Base-by-base conservation (phyloP, 2,888 invertebrate species). In the Habrosyne pyritoides region DNA sequence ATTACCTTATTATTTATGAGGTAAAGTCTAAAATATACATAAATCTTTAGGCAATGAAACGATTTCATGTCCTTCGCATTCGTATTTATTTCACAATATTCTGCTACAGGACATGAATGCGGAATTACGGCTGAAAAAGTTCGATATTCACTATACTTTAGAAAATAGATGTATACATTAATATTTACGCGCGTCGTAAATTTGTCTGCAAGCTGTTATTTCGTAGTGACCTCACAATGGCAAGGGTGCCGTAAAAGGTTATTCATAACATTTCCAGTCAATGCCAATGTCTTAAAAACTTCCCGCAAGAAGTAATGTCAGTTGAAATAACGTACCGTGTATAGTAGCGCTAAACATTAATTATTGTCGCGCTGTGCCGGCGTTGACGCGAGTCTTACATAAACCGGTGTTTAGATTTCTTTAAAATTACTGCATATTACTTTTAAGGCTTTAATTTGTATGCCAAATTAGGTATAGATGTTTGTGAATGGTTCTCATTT, bases 241-340 rank as follows among this genome's bases (percentile, higher is more conserved):
- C 30, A 47, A 60, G 56, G 53, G 52, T 56, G 47, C 53, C 51
- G 61, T 68, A 66, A 66, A 67, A 58, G 51, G 60, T 7, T 18
- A 18, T 42, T 42, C 7, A 42, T 57, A 56, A 61, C 69, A 71
- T 68, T 65, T 67, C 62, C 52, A 58, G 62, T 75, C 81, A 81
- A 81, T 81, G 83, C 77, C 81, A 81, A 77, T 79, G 79, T 74
- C 76, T 73, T 71, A 72, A 28, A 77, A 79, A 77, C 73, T 59
- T 59, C 53, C 57, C 61, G 55, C 63, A 63, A 59, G 59, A 52
- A 61, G 56, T 58, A 57, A 60, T 60, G 54, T 51, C 48, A 49
- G 53, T 33, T 54, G 54, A 48, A 50, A 53, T 52, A 53, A 50
- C 56, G 26, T 55, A 28, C 21, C 47, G n/a, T 26, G 52, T 47